Evolutionary conservation across 35 echinoderm and acorn worm species (phyloP).

Genomic region (Diadema setosum): DNA sequence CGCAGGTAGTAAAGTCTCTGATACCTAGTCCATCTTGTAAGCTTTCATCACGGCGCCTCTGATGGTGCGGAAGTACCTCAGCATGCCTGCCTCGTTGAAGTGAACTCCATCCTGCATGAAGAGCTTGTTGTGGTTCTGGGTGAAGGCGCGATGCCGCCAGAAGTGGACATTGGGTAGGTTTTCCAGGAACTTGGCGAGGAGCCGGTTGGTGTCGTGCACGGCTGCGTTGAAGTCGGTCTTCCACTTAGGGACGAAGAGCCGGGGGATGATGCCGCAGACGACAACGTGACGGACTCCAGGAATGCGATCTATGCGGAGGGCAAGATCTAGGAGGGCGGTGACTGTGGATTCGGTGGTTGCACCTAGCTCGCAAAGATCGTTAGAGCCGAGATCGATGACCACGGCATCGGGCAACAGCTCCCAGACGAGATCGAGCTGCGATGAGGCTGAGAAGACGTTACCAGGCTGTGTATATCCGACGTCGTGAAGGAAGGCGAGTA

Average conservation of each 20-base stretch:
- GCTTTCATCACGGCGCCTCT: neutral
- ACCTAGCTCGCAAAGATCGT: neutral
- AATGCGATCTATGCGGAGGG: neutral
- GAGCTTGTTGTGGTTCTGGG: slow-evolving; percentile 13
- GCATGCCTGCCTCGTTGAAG: neutral
- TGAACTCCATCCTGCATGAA: neutral
- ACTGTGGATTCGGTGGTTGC: neutral
- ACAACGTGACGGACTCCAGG: neutral
- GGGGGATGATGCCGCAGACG: neutral
- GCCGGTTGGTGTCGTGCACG: neutral
- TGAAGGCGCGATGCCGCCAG: neutral
- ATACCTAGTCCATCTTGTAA: slow-evolving; percentile 13
- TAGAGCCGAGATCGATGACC: neutral
- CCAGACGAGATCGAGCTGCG: slow-evolving; percentile 4
- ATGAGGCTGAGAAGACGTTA: neutral
- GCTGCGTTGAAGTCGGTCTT: neutral
- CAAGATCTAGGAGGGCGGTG: neutral
- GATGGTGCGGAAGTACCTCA: neutral
- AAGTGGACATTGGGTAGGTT: neutral
- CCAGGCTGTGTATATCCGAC: neutral
- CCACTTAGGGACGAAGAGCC: neutral
- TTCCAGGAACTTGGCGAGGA: neutral
- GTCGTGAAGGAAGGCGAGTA: neutral
- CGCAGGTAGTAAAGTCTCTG: too few species aligned
- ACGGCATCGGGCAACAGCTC: neutral